Percentiles rank a stretch among this genome's conserved stretches.
These are phyloP conservation scores for Pholis gunnellus DNA, from an alignment of 2,113 vertebrate species.

Conservation along the genomic window DNA sequence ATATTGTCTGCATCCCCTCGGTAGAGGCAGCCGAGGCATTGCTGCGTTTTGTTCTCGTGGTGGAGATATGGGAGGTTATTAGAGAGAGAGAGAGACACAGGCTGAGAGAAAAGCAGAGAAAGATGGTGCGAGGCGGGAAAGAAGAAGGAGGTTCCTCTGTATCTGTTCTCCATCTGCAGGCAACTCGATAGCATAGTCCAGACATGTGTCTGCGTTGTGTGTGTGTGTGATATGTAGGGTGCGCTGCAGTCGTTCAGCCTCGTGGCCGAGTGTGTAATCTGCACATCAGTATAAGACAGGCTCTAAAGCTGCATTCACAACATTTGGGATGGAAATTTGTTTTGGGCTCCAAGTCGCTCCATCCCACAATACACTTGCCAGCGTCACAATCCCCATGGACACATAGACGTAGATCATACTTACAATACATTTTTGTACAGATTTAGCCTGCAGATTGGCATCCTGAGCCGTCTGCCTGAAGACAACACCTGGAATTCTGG, in stretches of 20 bases:
- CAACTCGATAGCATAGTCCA: neutral
- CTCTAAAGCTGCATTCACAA: neutral
- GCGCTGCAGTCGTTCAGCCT: neutral
- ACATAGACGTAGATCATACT: neutral
- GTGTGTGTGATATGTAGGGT: neutral
- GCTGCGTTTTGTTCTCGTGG: conserved; percentile 10
- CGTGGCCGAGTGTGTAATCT: neutral
- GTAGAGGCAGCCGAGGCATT: conserved; percentile 18
- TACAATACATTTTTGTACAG: neutral
- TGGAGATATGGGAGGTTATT: neutral
- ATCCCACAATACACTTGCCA: neutral
- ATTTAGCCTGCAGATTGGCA: neutral
- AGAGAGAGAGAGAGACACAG: neutral
- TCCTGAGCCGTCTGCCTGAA: neutral
- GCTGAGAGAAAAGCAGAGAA: neutral
- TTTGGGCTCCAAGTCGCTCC: too few species aligned
- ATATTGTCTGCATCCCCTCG: conserved; percentile 43
- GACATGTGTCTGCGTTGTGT: neutral
- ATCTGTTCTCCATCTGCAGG: conserved; percentile 26
- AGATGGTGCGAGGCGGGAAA: neutral
- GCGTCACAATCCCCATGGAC: neutral
- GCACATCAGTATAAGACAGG: neutral
- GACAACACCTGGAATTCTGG: neutral
- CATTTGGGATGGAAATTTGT: neutral
- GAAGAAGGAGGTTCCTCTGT: conserved; percentile 3